Conservation (phyloP, 2,888 invertebrate genomes). For the Pterostichus madidus region DNA sequence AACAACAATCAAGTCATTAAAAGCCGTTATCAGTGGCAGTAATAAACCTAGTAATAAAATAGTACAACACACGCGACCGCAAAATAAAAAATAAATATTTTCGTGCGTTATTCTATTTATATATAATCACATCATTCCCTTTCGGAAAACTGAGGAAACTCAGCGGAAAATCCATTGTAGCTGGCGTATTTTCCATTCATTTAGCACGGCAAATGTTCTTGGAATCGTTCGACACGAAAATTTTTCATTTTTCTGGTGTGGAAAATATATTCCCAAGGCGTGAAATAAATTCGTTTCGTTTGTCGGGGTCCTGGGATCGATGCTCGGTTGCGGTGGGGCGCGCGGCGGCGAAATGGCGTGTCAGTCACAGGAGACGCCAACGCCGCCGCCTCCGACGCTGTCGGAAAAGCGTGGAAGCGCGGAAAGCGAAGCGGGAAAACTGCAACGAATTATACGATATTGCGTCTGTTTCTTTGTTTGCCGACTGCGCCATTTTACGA, state of each 20-base stretch:
- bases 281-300: conserved; percentile 50
- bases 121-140: conserved; percentile 16
- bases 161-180: conserved; percentile 49
- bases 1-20: no score
- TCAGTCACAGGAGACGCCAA: conserved; percentile 45
- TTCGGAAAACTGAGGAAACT: not conserved
- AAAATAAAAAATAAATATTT: no score
- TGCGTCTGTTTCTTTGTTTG: conserved; percentile 47
- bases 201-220: conserved; percentile 49
- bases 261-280: conserved; percentile 30
- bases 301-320: conserved; percentile 17
- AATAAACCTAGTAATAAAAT: no score
- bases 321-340: not conserved
- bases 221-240: conserved; percentile 41
- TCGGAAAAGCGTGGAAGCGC: not conserved
- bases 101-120: conserved; percentile 21
- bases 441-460: conserved; percentile 28
- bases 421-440: conserved; percentile 17
- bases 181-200: conserved; percentile 52
- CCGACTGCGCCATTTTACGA: not conserved
- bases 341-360: conserved; percentile 36
- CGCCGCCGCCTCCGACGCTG: not conserved
- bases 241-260: conserved; percentile 49
- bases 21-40: no score
- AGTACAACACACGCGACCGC: no score